A percentile compares a stretch with the other conserved stretches of the same genome.
Conservation (phyloP, 1,140 invertebrate species). For the Macrobrachium nipponense region DNA sequence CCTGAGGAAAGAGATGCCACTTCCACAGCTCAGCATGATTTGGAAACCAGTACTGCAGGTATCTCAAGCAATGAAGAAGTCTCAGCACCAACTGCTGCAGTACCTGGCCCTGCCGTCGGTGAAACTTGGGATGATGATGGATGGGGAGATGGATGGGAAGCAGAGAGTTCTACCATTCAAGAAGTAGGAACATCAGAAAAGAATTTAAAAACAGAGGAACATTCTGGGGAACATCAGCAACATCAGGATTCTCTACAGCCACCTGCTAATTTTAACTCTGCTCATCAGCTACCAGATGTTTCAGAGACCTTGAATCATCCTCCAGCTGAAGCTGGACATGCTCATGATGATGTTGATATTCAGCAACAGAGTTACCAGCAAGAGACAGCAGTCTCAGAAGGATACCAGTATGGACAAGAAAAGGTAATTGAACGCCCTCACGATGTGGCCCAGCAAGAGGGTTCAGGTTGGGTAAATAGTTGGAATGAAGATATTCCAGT, state of each 20-base stretch:
- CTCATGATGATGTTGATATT: too few species aligned
- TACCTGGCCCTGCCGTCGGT: not conserved
- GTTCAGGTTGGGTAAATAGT: too few species aligned
- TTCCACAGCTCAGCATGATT: too few species aligned
- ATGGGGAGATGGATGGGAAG: conserved; percentile 54
- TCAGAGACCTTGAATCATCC: not conserved
- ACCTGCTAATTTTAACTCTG: not conserved
- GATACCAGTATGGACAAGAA: too few species aligned
- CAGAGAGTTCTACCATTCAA: conserved; percentile 12
- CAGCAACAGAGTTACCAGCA: too few species aligned
- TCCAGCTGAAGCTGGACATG: too few species aligned
- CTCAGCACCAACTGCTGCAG: not conserved
- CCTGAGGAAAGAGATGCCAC: too few species aligned
- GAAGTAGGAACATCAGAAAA: not conserved
- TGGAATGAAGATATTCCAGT: not conserved
- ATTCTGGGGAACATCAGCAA: not conserved
- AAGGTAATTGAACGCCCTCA: too few species aligned
- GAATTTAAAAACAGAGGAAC: not conserved
- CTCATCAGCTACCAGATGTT: not conserved
- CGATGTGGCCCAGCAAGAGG: too few species aligned
- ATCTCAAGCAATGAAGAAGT: not conserved
- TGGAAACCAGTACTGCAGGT: not conserved
- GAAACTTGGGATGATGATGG: conserved; percentile 29
- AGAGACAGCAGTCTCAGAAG: too few species aligned
- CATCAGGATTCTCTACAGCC: not conserved